phyloP scores from a whole-genome alignment of 2,797 vertebrate genomes.

The Sylvilagus floridanus region DNA sequence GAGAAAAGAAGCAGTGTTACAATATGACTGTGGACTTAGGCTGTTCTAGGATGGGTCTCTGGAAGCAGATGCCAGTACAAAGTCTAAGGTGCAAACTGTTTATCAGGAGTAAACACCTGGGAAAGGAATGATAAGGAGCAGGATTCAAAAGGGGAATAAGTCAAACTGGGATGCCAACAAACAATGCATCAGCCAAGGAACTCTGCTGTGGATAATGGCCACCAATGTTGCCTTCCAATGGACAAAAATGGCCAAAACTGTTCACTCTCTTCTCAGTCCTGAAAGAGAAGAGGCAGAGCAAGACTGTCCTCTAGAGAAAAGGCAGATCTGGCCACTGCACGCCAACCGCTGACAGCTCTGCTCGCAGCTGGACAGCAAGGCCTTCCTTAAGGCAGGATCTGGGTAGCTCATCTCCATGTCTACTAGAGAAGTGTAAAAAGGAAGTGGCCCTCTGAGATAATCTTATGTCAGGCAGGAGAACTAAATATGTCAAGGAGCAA shows the following conservation, averaged over 20 bases:
- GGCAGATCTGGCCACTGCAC: too few relatives aligned
- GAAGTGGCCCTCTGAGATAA: not conserved
- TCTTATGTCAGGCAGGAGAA: not conserved
- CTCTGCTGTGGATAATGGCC: not conserved
- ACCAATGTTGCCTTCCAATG: not conserved
- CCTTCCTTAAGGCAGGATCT: not conserved
- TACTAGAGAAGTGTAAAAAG: not conserved
- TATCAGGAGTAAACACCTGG: not conserved
- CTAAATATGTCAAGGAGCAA: not conserved
- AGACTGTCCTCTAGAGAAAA: not conserved
- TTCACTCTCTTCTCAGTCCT: not conserved
- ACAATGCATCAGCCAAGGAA: not conserved
- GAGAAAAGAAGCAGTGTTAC: not conserved
- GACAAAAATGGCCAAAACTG: fast-evolving
- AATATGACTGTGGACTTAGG: not conserved
- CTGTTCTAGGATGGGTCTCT: not conserved
- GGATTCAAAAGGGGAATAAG: not conserved
- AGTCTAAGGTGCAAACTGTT: not conserved
- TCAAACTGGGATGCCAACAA: not conserved
- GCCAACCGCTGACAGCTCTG: not conserved
- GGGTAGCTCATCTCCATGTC: fast-evolving
- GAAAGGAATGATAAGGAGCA: not conserved
- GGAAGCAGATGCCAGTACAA: not conserved
- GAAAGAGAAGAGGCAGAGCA: not conserved
- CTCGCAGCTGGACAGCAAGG: not conserved